These are phyloP conservation scores for Dromiciops gliroides DNA, from an alignment of 2,113 vertebrate species.

Conservation along the genomic window DNA sequence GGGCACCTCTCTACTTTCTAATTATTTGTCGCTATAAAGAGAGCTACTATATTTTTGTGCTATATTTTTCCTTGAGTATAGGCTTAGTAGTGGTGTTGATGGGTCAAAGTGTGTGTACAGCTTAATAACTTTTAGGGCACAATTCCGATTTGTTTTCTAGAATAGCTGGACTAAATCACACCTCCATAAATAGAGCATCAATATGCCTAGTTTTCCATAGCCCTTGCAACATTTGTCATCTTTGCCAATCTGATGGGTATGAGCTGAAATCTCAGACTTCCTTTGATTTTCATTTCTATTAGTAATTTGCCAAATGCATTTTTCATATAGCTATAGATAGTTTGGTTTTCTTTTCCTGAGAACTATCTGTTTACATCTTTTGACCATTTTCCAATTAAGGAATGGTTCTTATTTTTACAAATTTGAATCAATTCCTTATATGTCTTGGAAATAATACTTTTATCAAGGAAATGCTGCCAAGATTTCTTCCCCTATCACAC, in stretches of 20 bases:
- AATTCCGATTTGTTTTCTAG: background rate
- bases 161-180: too few species aligned
- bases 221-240: too few species aligned
- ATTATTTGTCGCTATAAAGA: background rate
- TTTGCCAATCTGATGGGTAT: too few species aligned
- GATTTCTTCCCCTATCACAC: background rate
- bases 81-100: background rate
- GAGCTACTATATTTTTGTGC: background rate
- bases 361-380: background rate
- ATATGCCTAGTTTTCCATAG: too few species aligned
- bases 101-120: background rate
- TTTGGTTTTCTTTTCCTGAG: background rate
- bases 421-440: background rate
- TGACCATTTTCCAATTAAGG: background rate
- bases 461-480: background rate
- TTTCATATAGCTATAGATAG: background rate
- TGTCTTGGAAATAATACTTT: background rate
- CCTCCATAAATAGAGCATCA: too few species aligned
- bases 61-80: background rate
- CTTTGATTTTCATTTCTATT: too few species aligned
- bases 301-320: background rate
- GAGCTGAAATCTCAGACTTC: too few species aligned
- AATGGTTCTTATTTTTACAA: background rate
- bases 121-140: background rate
- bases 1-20: background rate